These are phyloP conservation scores for Pyrrhopygopsis socrates DNA, from an alignment of 2,888 invertebrate species.

Conservation along the genomic window DNA sequence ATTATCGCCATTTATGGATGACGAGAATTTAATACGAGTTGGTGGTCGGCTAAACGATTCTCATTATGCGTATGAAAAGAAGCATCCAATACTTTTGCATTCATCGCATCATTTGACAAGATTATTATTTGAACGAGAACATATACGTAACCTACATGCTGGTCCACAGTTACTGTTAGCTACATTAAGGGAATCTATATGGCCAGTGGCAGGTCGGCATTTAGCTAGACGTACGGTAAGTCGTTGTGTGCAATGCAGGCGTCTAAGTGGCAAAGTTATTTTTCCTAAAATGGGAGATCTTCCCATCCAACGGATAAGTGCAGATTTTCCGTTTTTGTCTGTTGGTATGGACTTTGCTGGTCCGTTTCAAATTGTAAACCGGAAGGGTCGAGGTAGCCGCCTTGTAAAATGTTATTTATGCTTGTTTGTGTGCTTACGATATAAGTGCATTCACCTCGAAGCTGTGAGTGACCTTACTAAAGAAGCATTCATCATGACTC, in stretches of 20 bases:
- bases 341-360: slow-evolving; percentile 38
- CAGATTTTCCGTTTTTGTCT: neutral
- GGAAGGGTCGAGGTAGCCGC: slow-evolving; percentile 16
- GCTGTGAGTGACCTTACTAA: neutral
- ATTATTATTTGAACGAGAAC: slow-evolving; percentile 1
- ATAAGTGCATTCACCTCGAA: neutral
- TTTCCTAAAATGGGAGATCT: no score
- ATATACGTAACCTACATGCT: neutral
- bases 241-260: no score
- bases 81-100: slow-evolving; percentile 10
- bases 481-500: neutral
- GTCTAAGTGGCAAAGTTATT: no score
- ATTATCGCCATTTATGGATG: neutral
- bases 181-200: neutral
- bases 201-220: no score
- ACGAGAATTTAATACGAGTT: neutral
- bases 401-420: slow-evolving; percentile 30
- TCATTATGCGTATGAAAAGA: slow-evolving; percentile 2
- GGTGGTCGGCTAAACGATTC: slow-evolving; percentile 9
- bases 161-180: slow-evolving; percentile 1
- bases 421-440: neutral
- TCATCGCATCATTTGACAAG: neutral
- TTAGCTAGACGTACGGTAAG: no score
- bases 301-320: no score
- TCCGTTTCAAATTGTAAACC: slow-evolving; percentile 28